Evolutionary conservation across 2,113 vertebrate species (phyloP), one percentile per base, ranked within the genome.

Genomic region (Thymallus thymallus): DNA sequence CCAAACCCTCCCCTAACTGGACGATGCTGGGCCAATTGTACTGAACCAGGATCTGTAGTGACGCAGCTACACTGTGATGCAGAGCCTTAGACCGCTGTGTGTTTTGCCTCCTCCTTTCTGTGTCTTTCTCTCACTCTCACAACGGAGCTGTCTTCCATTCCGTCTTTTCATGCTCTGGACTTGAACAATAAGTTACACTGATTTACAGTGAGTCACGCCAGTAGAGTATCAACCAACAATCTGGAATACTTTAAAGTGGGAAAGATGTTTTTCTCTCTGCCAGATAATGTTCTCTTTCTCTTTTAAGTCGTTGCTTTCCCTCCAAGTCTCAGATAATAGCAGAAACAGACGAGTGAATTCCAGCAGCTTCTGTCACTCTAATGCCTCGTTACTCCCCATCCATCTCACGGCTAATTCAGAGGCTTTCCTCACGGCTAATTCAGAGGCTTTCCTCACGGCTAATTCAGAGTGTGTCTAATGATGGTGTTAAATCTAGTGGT

Each of bases 381-480:
- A 56, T n/a, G 48, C 58, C 29, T 16, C 67, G 72, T 12, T 46
- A 48, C n/a, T 58, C 48, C 58, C 16, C 20, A 46, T 22, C n/a
- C 2, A 6, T 41, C 9, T 41, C 32, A 5, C 3, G n/a, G 56
- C 29, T 14, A 70, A 81, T 84, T 78, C 74, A 76, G 74, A 41
- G 9, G 35, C 35, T 41, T 41, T 41, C 9, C 46, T 90, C 76
- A 90, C 84, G 45, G 51, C 26, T 45, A 70, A 81, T 84, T 78
- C 74, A 76, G 74, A 41, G 9, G 35, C 35, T 41, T 41, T 41
- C 9, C 0, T 90, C 76, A 90, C 84, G 45, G 51, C 26, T 45
- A 70, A 81, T 84, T 78, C 74, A 76, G 74, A 41, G 9, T 2
- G 0, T 41, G 35, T 41, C 7, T 41, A 41, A 10, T 10, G 35